Evolutionary conservation across 2,113 vertebrate genomes (phyloP).

Genomic region (Aphelocoma coerulescens): DNA sequence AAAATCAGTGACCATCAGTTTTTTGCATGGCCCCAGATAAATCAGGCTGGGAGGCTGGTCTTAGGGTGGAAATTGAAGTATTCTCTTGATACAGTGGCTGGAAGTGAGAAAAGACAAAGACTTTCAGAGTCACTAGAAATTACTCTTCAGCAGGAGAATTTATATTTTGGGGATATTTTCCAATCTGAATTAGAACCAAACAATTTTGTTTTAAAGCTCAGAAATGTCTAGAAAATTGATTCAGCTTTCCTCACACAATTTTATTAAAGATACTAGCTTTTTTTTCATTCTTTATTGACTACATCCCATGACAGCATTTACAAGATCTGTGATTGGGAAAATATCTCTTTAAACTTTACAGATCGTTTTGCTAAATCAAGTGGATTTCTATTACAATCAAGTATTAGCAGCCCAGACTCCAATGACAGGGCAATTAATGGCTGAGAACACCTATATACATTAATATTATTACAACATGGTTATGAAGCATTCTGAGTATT

Average conservation of each 20-base stretch:
- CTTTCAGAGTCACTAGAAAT: background rate
- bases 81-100: background rate
- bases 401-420: background rate
- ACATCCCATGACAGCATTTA: background rate
- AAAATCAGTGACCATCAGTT: background rate
- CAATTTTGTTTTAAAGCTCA: background rate
- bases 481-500: background rate
- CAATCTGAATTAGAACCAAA: background rate
- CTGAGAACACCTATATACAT: background rate
- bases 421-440: background rate
- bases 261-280: background rate
- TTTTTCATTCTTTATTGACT: background rate
- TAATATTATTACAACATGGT: background rate
- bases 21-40: background rate
- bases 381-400: background rate
- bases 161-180: background rate
- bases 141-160: background rate
- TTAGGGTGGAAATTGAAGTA: background rate
- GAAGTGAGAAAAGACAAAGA: background rate
- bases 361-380: background rate
- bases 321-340: background rate
- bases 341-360: background rate
- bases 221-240: background rate
- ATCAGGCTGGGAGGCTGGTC: background rate
- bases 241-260: background rate